Conservation (phyloP, 2,113 vertebrate genomes). For the Diadophis punctatus region DNA sequence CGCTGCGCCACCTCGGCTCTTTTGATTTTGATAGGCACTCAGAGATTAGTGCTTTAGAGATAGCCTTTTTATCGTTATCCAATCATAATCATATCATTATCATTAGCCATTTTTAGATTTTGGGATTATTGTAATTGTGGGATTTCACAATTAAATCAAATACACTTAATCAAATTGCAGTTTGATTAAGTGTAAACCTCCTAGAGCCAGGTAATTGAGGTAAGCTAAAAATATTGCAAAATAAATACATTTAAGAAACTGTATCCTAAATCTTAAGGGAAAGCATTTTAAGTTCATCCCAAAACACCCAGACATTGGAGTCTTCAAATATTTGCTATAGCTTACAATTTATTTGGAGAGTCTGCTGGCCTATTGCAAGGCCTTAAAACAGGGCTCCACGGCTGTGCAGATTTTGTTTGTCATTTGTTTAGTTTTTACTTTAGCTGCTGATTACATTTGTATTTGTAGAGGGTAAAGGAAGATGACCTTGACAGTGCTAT, state of each 20-base stretch:
- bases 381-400: not conserved
- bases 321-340: not conserved
- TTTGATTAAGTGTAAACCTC: not conserved
- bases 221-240: not conserved
- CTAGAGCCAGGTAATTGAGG: not conserved
- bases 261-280: not conserved
- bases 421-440: not conserved
- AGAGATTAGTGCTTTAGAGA: not conserved
- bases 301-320: not conserved
- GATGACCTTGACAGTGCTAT: not conserved
- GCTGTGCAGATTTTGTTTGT: not conserved
- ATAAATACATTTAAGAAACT: not conserved
- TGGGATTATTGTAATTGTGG: not conserved
- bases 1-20: no score
- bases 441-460: not conserved
- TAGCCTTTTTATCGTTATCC: not conserved
- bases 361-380: not conserved
- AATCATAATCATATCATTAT: not conserved
- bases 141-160: not conserved
- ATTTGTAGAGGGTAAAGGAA: not conserved
- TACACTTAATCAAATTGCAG: no score
- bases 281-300: not conserved
- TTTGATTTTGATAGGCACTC: not conserved
- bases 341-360: not conserved
- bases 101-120: not conserved